A percentile compares a stretch with the other conserved stretches of the same genome.
Evolutionary conservation across 2,113 vertebrate genomes (phyloP).

Genomic region (Thymallus thymallus): DNA sequence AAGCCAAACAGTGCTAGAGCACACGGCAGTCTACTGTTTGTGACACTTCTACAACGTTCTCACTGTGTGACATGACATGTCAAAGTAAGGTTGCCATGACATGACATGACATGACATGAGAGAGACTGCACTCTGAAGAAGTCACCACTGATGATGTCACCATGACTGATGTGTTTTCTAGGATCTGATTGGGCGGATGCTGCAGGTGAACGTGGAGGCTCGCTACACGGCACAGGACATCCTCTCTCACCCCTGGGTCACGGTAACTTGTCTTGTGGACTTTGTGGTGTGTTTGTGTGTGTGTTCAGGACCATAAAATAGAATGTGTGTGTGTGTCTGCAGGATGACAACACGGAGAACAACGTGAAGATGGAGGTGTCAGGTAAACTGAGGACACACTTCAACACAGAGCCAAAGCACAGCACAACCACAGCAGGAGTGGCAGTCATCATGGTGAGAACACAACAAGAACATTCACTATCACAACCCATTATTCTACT

Average conservation of each 20-base stretch:
- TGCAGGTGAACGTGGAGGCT: slow-evolving; percentile 87
- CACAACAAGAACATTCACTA: background rate
- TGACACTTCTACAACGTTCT: slow-evolving; percentile 2
- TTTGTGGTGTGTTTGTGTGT: slow-evolving; percentile 27
- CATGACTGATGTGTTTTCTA: slow-evolving; percentile 44
- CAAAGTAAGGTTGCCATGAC: background rate
- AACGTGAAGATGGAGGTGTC: slow-evolving; percentile 94
- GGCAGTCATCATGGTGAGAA: slow-evolving; percentile 93
- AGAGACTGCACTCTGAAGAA: too few relatives aligned
- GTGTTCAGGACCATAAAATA: background rate
- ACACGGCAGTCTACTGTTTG: too few relatives aligned
- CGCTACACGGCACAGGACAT: slow-evolving; percentile 90
- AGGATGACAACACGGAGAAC: slow-evolving; percentile 89
- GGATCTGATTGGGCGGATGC: slow-evolving; percentile 94
- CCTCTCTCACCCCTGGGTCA: slow-evolving; percentile 93
- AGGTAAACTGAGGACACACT: slow-evolving; percentile 97
- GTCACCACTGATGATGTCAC: background rate
- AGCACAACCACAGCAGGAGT: slow-evolving; percentile 85
- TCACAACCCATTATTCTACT: background rate
- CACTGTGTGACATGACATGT: background rate
- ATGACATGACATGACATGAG: background rate
- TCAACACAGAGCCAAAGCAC: slow-evolving; percentile 85
- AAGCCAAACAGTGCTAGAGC: too few relatives aligned
- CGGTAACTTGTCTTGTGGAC: slow-evolving; percentile 72
- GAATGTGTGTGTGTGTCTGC: background rate